These are phyloP conservation scores for Drosophila colorata DNA, from an alignment of 2,888 invertebrate species.

Conservation along the genomic window DNA sequence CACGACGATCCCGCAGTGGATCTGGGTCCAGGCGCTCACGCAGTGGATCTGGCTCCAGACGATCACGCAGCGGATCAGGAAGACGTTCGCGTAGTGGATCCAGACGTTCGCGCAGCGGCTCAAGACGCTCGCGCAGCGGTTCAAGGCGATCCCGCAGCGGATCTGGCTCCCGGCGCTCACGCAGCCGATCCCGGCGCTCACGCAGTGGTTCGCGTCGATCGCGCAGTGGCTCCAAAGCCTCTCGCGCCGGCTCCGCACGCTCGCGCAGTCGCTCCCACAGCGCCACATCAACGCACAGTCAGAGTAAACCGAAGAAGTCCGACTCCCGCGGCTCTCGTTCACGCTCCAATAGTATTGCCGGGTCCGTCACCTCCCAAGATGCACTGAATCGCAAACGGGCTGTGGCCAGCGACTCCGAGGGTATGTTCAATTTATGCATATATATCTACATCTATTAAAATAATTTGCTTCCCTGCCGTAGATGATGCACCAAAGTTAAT, in stretches of 20 bases:
- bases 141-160: constrained; percentile 47
- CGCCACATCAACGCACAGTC: constrained; percentile 38
- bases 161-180: constrained; percentile 56
- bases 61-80: constrained; percentile 72
- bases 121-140: constrained; percentile 50
- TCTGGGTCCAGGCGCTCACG: constrained; percentile 59
- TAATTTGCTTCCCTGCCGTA: constrained; percentile 4
- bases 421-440: constrained; percentile 68
- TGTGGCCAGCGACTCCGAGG: constrained; percentile 88
- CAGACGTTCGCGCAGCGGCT: constrained; percentile 44
- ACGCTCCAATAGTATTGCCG: constrained; percentile 49
- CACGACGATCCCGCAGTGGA: constrained; percentile 47
- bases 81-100: constrained; percentile 43
- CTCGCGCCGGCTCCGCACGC: constrained; percentile 55
- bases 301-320: constrained; percentile 29
- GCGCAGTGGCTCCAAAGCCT: constrained; percentile 71
- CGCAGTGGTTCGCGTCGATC: constrained; percentile 64
- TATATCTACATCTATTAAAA: background rate
- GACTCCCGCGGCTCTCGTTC: constrained; percentile 40
- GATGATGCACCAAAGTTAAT: constrained; percentile 66
- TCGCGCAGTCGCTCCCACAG: constrained; percentile 57
- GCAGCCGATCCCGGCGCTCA: constrained; percentile 53
- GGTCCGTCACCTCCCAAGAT: constrained; percentile 48
- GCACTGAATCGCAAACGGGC: constrained; percentile 58
- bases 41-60: constrained; percentile 49